Conservation (phyloP, 2,888 invertebrate species). For the Hypsopygia costalis region DNA sequence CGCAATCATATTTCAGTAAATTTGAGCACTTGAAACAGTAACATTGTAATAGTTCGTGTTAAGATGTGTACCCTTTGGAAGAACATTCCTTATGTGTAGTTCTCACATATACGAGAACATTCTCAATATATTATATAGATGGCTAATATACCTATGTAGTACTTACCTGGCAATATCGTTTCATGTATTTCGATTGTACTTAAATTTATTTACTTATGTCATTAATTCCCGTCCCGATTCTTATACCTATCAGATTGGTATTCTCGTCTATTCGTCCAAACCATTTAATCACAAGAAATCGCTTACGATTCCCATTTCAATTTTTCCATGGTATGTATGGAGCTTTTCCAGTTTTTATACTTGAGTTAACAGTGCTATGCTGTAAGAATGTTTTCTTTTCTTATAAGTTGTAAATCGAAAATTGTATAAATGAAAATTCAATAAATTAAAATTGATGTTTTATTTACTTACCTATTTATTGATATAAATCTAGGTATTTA, state of each 20-base stretch:
- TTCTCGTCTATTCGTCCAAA: constrained; percentile 32
- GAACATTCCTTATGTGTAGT: too few relatives aligned
- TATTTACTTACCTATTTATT: constrained; percentile 29
- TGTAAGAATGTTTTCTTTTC: constrained; percentile 54
- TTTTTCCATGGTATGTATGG: constrained; percentile 49
- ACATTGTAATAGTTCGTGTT: too few relatives aligned
- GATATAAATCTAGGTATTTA: too few relatives aligned
- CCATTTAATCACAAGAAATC: constrained; percentile 23
- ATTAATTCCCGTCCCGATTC: neutral
- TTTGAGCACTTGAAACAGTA: too few relatives aligned
- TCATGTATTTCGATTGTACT: neutral
- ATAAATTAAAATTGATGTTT: constrained; percentile 63
- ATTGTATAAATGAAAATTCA: constrained; percentile 66
- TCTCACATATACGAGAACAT: too few relatives aligned
- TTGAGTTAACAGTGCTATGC: constrained; percentile 62
- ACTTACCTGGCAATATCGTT: constrained; percentile 2
- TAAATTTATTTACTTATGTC: too few relatives aligned
- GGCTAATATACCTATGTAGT: neutral
- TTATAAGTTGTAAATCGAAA: constrained; percentile 60
- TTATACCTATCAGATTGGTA: neutral
- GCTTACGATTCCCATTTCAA: constrained; percentile 39
- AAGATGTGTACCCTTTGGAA: too few relatives aligned
- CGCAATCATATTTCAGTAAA: neutral
- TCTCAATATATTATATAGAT: too few relatives aligned
- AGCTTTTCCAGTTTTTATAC: constrained; percentile 61